phyloP scores from a whole-genome alignment of 1,140 invertebrate genomes.

The Chrysopa pallens region DNA sequence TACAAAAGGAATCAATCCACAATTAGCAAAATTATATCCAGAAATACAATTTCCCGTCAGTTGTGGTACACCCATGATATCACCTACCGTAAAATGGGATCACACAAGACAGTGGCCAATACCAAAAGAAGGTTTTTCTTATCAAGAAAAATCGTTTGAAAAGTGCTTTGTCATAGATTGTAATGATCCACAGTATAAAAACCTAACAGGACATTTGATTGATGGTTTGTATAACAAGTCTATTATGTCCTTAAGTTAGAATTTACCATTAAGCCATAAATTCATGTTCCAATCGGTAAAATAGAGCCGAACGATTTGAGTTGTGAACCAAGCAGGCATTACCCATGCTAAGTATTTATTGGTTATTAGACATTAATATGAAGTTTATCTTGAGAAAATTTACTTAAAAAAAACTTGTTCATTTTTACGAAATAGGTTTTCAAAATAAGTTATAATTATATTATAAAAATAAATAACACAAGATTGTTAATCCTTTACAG shows the following conservation, averaged over 20 bases:
- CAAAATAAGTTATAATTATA: no score
- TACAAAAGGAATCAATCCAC: conserved; percentile 24
- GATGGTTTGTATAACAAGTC: conserved; percentile 34
- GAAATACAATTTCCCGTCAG: conserved; percentile 51
- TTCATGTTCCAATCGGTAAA: no score
- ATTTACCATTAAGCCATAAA: no score
- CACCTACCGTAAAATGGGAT: conserved; percentile 67
- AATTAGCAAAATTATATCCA: conserved; percentile 30
- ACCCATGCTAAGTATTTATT: no score
- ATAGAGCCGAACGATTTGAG: no score
- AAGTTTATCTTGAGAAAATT: no score
- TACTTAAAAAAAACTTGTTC: background rate
- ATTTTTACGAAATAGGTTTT: no score
- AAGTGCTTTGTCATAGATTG: conserved; percentile 28
- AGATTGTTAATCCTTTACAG: conserved; percentile 19
- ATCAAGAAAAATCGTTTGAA: conserved; percentile 10
- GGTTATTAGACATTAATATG: no score
- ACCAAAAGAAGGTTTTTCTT: conserved; percentile 2
- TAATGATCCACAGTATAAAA: conserved; percentile 50
- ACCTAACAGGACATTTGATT: conserved; percentile 67
- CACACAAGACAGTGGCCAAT: conserved; percentile 56
- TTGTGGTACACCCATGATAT: conserved; percentile 52
- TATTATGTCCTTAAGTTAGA: no score
- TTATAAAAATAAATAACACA: no score
- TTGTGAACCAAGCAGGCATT: no score